These are phyloP conservation scores for Pollachius pollachius DNA, from an alignment of 2,113 vertebrate species.

Conservation along the genomic window DNA sequence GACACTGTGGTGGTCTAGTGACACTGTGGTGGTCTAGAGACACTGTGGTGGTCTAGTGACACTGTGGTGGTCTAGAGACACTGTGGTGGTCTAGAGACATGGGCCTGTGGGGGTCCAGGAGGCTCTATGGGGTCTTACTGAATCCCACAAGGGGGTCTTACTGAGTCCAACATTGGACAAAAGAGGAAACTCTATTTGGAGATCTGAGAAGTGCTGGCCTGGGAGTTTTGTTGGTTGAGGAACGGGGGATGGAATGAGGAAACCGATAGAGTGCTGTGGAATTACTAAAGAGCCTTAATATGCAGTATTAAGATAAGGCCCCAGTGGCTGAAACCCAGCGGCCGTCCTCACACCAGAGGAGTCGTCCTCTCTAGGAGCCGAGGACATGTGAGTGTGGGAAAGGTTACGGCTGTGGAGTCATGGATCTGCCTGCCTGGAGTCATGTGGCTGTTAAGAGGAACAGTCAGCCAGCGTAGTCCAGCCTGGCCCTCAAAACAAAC, in stretches of 20 bases:
- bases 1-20: too few species aligned
- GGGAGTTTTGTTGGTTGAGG: not conserved
- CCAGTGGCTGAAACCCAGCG: too few species aligned
- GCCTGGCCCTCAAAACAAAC: not conserved
- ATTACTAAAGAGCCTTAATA: not conserved
- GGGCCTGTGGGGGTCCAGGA: too few species aligned
- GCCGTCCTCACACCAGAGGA: too few species aligned
- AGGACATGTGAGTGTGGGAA: not conserved
- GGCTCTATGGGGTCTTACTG: too few species aligned
- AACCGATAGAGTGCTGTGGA: not conserved
- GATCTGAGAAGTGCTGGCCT: not conserved
- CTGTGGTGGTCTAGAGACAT: too few species aligned
- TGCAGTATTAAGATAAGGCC: not conserved
- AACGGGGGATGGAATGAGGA: not conserved
- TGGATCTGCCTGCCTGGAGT: slow-evolving; percentile 11
- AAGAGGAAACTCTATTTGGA: not conserved
- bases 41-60: too few species aligned
- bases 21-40: too few species aligned
- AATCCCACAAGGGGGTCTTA: too few species aligned
- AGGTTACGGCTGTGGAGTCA: slow-evolving; percentile 12
- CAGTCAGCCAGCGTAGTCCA: slow-evolving; percentile 3
- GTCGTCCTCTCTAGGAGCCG: too few species aligned
- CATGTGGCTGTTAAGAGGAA: slow-evolving; percentile 63
- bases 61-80: too few species aligned
- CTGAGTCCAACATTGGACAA: not conserved